phyloP scores from a whole-genome alignment of 2,797 vertebrate genomes.

The Epinephelus malabaricus region DNA sequence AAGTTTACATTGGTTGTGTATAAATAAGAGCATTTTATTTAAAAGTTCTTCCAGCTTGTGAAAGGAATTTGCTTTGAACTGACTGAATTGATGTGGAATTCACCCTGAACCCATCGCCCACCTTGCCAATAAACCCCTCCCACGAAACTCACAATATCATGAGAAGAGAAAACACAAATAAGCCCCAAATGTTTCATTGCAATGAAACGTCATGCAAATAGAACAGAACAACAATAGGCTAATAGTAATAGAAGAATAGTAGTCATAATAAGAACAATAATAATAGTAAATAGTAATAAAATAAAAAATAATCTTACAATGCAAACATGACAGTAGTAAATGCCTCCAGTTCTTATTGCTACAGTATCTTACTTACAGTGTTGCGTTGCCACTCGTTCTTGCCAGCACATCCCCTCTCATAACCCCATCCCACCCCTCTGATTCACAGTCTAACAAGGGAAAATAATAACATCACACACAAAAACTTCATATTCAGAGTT shows the following conservation, averaged over 20 bases:
- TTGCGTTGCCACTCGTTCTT: slow-evolving; percentile 81
- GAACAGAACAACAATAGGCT: slow-evolving; percentile 88
- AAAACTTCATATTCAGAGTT: slow-evolving; percentile 77
- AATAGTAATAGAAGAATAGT: slow-evolving; percentile 88
- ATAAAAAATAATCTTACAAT: slow-evolving; percentile 91
- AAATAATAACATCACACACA: slow-evolving; percentile 77
- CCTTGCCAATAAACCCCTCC: slow-evolving; percentile 59
- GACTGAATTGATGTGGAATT: slow-evolving; percentile 69
- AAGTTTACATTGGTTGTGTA: slow-evolving; percentile 69
- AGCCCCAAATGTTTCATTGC: slow-evolving; percentile 85
- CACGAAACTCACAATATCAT: slow-evolving; percentile 75
- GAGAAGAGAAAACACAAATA: slow-evolving; percentile 86
- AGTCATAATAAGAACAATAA: slow-evolving; percentile 87
- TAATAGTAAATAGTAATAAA: slow-evolving; percentile 88
- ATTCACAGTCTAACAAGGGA: slow-evolving; percentile 87
- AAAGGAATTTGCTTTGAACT: slow-evolving; percentile 65
- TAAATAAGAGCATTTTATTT: slow-evolving; percentile 83
- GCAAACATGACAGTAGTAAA: slow-evolving; percentile 91
- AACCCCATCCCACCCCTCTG: slow-evolving; percentile 72
- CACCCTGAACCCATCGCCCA: slow-evolving; percentile 66
- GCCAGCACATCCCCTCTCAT: slow-evolving; percentile 70
- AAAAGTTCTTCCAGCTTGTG: slow-evolving; percentile 71
- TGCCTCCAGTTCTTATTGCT: slow-evolving; percentile 92
- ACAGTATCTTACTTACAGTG: slow-evolving; percentile 88
- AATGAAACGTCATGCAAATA: slow-evolving; percentile 91